Base-by-base conservation (phyloP, 2,888 invertebrate species). In the Trachelus tabidus region DNA sequence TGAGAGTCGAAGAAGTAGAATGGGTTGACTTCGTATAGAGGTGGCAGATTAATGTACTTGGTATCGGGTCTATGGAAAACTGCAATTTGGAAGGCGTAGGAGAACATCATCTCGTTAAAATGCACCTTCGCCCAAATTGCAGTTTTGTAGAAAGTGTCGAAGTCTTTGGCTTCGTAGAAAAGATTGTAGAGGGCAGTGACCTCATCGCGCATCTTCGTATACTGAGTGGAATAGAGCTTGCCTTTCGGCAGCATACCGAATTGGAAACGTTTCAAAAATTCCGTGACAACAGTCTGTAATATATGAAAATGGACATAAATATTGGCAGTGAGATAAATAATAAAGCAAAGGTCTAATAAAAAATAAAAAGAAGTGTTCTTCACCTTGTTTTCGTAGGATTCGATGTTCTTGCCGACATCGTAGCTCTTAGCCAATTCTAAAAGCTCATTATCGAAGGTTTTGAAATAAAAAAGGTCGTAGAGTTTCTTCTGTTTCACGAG, bases 11-110 rank as follows among this genome's bases (percentile, higher is more conserved):
- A 94, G 93, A 95, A 96, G 90, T 93, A 93, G 84, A 95, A 94
- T 3, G 96, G 96, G 89, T 94, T 94, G 83, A 95, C 92, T 91
- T 96, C 96, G 87, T 95, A 95, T 83, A 95, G 93, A 75, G 95
- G 94, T n/a, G 96, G 96, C 23, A 96, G 90, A 37, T 94, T 92
- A 81, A 96, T 92, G 79, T 94, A 94, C 86, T 94, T 93, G 80
- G 94, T 94, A 84, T 95, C 95, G 12, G 92, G 90, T 73, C 95
- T 94, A 87, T 95, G 95, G 75, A 94, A 89, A 34, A 95, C 93
- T 12, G 95, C 95, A n/a, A 94, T 92, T 78, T 93, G 94, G 77
- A 95, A 90, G 4, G 95, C 94, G 84, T 95, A 95, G 56, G 94
- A 92, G 89, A 94, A 96, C 88, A 95, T 91, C 75, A 94, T 94